phyloP scores from a whole-genome alignment of 1,140 invertebrate genomes.

The Anagrus nilaparvatae region DNA sequence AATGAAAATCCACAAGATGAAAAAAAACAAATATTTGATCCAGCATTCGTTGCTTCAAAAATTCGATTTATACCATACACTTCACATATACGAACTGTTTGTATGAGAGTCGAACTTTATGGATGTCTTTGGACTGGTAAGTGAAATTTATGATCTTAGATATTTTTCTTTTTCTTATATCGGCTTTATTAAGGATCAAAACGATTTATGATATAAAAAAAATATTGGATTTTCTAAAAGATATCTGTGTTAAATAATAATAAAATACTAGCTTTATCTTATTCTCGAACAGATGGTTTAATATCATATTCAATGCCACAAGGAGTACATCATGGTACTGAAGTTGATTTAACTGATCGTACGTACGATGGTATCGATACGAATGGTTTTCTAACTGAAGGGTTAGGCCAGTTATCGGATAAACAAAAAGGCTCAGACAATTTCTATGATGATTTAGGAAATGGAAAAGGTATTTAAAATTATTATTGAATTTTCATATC shows the following conservation, averaged over 20 bases:
- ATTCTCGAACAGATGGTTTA: conserved; percentile 56
- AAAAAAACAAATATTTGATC: conserved; percentile 65
- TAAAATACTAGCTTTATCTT: no score
- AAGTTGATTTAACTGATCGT: conserved; percentile 64
- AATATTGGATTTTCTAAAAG: no score
- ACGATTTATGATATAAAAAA: no score
- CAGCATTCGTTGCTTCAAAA: conserved; percentile 74
- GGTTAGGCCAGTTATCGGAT: conserved; percentile 87
- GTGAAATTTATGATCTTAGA: conserved; percentile 39
- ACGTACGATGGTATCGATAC: conserved; percentile 70
- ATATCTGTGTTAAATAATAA: no score
- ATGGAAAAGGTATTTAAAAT: conserved; percentile 60
- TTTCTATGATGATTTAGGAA: conserved; percentile 56
- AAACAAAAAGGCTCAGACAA: conserved; percentile 70
- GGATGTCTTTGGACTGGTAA: conserved; percentile 80
- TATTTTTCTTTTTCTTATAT: no score
- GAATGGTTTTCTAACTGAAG: conserved; percentile 55
- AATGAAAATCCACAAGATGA: conserved; percentile 82
- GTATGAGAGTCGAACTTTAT: conserved; percentile 81
- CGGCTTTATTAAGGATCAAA: no score
- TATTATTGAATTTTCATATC: background rate
- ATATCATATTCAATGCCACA: conserved; percentile 72
- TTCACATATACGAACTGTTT: conserved; percentile 73
- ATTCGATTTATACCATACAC: conserved; percentile 82
- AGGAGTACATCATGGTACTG: conserved; percentile 58